Base-by-base conservation (phyloP, 2,888 invertebrate genomes). In the Patella depressa region DNA sequence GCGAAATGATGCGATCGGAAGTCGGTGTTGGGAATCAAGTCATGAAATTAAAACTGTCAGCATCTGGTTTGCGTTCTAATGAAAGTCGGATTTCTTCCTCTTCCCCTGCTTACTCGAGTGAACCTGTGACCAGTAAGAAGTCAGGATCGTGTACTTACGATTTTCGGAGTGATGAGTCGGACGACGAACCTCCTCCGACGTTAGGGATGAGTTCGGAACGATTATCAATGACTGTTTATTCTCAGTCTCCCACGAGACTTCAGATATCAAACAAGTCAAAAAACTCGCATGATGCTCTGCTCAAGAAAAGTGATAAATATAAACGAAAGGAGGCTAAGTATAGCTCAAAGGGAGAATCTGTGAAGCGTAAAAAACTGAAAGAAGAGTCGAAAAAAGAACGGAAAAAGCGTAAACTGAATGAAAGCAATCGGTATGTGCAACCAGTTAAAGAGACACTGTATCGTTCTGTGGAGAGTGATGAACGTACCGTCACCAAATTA, bases 111-210 rank as follows among this genome's bases (percentile, higher is more conserved):
- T 69, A 72, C 19, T 76, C 74, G 15, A 24, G 55, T 75, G 55
- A 59, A 75, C 53, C 45, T 7, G 15, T 59, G 7, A 59, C 24
- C 19, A 45, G 53, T 15, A 59, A 75, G 12, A 72, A 76, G 15
- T 72, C 76, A 29, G 59, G 75, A 59, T 53, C 29, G 45, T 34
- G 84, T 76, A 84, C 85, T 9, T 88, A 87, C 84, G 88, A 88
- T 78, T 88, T 88, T 78, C 85, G 86, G 77, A 88, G 88, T 85
- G 88, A 88, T 75, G 88, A 88, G 74, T 87, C 87, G 57, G 88
- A 88, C 59, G 86, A 86, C 76, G 82, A 84, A 7, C 78, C 83
- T 11, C 80, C 84, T 70, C 77, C 81, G 24, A 81, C 84, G 77
- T 80, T 80, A 24, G 72, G 72, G 34, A 73, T 72, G 45, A 57